Percentiles rank a stretch among this genome's conserved stretches.
phyloP scores from a whole-genome alignment of 2,113 vertebrate genomes.

The Nothocercus julius region DNA sequence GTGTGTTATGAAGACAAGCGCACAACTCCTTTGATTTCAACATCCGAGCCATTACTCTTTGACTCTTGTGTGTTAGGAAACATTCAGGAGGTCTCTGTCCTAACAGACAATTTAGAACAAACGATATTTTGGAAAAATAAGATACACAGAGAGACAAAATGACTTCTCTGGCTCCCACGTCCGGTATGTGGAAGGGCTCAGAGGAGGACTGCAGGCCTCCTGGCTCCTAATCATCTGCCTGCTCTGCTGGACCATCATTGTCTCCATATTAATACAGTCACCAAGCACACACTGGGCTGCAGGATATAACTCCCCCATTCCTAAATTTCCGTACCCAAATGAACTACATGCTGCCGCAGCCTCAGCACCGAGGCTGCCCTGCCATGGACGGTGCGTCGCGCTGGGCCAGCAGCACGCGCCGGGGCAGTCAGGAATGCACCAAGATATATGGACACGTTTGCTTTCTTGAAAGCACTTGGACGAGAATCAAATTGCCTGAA shows the following conservation, averaged over 20 bases:
- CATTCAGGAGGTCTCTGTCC: neutral
- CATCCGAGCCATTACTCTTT: neutral
- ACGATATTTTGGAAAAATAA: neutral
- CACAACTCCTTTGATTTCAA: neutral
- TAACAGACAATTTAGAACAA: neutral
- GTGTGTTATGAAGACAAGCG: neutral
- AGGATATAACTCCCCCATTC: neutral
- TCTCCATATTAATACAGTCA: neutral
- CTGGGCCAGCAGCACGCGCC: neutral
- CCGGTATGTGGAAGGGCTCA: neutral
- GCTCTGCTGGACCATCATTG: neutral
- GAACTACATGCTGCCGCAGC: neutral
- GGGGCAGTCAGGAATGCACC: neutral
- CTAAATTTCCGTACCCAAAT: constrained; percentile 18
- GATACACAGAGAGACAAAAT: neutral
- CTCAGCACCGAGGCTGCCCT: neutral
- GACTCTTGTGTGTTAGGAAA: neutral
- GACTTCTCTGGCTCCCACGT: neutral
- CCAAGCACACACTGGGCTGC: neutral
- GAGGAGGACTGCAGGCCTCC: neutral
- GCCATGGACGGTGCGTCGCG: neutral
- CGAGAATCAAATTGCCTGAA: constrained; percentile 14
- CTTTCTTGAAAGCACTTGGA: constrained; percentile 16
- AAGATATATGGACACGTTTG: neutral
- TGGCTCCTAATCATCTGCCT: neutral